phyloP scores from a whole-genome alignment of 23 tunicate genomes.

The Ciona savignyi region DNA sequence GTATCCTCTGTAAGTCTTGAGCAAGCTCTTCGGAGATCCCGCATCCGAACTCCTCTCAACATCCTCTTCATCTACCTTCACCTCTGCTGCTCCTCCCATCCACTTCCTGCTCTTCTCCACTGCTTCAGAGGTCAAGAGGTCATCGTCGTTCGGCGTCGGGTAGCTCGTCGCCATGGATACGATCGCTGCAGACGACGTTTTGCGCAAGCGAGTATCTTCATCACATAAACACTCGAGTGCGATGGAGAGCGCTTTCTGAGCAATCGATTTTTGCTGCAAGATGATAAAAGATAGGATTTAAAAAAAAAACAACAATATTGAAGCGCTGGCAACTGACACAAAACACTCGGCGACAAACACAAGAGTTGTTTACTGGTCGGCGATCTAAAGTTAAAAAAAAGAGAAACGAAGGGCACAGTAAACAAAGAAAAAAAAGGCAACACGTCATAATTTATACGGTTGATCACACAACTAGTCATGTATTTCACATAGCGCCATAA shows the following conservation, averaged over 20 bases:
- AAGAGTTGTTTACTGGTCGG: no score
- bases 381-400: no score
- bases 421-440: no score
- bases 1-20: slow-evolving; percentile 63
- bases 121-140: slow-evolving; percentile 21
- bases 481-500: no score
- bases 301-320: no score
- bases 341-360: no score
- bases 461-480: no score
- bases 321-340: no score
- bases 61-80: slow-evolving; percentile 7
- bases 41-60: neutral
- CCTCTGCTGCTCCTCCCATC: slow-evolving; percentile 10
- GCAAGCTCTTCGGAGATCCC: slow-evolving; percentile 35
- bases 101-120: slow-evolving; percentile 15
- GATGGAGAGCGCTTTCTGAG: neutral
- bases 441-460: no score
- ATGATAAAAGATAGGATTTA: no score
- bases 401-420: no score
- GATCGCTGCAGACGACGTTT: slow-evolving; percentile 28
- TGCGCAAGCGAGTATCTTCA: slow-evolving; percentile 47
- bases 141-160: slow-evolving; percentile 3
- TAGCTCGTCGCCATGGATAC: slow-evolving; percentile 11
- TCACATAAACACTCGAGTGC: slow-evolving; percentile 30
- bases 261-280: no score